phyloP scores from a whole-genome alignment of 2,888 invertebrate species.

The Teleiodes luculella region DNA sequence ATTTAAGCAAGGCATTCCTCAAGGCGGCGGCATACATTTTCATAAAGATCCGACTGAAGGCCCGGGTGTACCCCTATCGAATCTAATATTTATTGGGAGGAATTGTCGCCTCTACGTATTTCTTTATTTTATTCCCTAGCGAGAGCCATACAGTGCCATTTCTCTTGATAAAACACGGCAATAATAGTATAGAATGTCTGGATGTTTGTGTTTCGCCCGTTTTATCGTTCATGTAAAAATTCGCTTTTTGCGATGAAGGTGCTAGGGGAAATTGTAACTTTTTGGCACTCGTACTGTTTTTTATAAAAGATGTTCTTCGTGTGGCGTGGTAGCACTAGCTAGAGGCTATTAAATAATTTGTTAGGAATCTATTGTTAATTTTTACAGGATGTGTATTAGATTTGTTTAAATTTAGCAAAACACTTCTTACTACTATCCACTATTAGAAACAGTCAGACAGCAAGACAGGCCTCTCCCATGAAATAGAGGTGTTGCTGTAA shows the following conservation, averaged over 20 bases:
- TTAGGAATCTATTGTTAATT: too few species aligned
- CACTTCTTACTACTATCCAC: too few species aligned
- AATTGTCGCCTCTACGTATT: slow-evolving; percentile 32
- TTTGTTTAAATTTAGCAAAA: too few species aligned
- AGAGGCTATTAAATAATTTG: too few species aligned
- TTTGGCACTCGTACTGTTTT: too few species aligned
- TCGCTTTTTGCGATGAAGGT: not conserved
- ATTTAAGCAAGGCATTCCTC: slow-evolving; percentile 4
- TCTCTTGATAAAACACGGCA: slow-evolving; percentile 33
- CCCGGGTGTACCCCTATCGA: slow-evolving; percentile 40
- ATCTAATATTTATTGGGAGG: slow-evolving; percentile 53
- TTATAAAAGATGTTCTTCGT: too few species aligned
- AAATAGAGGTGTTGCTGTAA: too few species aligned
- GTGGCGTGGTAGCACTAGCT: too few species aligned
- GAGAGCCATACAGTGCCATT: slow-evolving; percentile 26
- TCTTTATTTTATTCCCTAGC: slow-evolving; percentile 34
- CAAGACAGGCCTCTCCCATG: too few species aligned
- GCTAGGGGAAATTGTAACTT: not conserved
- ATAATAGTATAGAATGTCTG: slow-evolving; percentile 13
- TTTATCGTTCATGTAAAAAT: slow-evolving; percentile 3
- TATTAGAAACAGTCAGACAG: too few species aligned
- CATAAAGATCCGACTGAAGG: slow-evolving; percentile 37
- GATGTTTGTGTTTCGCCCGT: slow-evolving; percentile 1
- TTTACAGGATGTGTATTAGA: too few species aligned
- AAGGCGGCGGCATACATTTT: slow-evolving; percentile 38